Percentiles rank a stretch among this genome's conserved stretches.
Evolutionary conservation across 1,140 invertebrate genomes (phyloP).

Genomic region (Drosophila tani): DNA sequence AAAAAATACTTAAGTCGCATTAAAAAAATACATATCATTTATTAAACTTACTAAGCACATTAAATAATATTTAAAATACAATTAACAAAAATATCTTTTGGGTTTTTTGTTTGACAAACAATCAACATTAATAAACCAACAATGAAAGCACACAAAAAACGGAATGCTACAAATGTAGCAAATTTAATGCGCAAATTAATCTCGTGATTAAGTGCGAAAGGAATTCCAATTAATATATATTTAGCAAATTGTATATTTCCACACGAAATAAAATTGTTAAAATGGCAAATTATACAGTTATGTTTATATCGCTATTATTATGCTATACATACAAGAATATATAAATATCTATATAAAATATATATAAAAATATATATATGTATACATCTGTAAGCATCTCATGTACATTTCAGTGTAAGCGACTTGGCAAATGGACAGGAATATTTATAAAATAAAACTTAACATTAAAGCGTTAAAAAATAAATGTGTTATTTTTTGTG

Average conservation of each 20-base stretch:
- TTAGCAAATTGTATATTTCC: conserved; percentile 46
- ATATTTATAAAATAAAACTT: conserved; percentile 78
- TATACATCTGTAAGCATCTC: conserved; percentile 52
- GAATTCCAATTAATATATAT: conserved; percentile 37
- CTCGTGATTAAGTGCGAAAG: conserved; percentile 31
- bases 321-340: conserved; percentile 29
- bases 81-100: conserved; percentile 31
- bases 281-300: conserved; percentile 32
- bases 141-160: conserved; percentile 6
- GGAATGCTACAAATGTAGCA: conserved; percentile 22
- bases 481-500: background rate
- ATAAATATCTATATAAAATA: conserved; percentile 21
- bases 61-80: conserved; percentile 23
- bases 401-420: conserved; percentile 67
- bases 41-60: conserved; percentile 36
- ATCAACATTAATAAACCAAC: conserved; percentile 37
- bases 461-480: conserved; percentile 63
- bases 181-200: conserved; percentile 39
- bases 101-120: conserved; percentile 33
- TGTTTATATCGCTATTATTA: conserved; percentile 23
- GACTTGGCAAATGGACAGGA: conserved; percentile 66
- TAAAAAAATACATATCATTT: conserved; percentile 71
- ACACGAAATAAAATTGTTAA: conserved; percentile 45
- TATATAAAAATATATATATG: conserved; percentile 23
- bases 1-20: conserved; percentile 12